These are phyloP conservation scores for Calidris pugnax DNA, from an alignment of 2,113 vertebrate genomes.

Conservation along the genomic window DNA sequence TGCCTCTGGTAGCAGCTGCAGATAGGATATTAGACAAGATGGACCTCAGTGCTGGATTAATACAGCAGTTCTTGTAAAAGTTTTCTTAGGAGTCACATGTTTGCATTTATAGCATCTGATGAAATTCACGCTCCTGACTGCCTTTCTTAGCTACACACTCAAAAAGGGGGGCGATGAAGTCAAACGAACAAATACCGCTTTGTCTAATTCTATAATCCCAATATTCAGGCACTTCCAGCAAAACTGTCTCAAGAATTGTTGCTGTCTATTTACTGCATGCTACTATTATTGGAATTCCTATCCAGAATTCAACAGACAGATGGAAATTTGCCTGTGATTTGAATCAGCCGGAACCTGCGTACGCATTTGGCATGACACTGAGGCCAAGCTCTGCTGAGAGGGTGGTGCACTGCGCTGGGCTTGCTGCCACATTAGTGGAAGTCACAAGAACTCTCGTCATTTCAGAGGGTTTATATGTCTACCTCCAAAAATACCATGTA, in stretches of 20 bases:
- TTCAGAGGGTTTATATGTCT: background rate
- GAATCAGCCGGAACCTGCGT: background rate
- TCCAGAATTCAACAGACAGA: background rate
- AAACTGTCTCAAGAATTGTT: background rate
- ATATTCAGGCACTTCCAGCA: background rate
- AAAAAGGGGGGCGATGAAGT: background rate
- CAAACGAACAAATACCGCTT: background rate
- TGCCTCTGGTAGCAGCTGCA: background rate
- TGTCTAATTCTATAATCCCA: background rate
- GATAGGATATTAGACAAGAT: background rate
- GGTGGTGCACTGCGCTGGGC: background rate
- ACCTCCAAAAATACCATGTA: background rate
- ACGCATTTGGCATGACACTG: background rate
- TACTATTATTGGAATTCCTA: background rate
- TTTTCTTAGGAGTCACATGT: background rate
- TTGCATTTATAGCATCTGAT: background rate
- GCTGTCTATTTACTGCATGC: background rate
- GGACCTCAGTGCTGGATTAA: background rate
- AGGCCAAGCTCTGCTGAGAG: background rate
- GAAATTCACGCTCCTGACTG: background rate
- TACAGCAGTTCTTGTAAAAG: background rate
- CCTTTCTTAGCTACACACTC: background rate
- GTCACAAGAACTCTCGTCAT: background rate
- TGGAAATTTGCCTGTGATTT: background rate
- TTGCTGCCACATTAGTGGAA: background rate